Evolutionary conservation across 2,113 vertebrate genomes (phyloP).

Genomic region (Archilochus colubris): DNA sequence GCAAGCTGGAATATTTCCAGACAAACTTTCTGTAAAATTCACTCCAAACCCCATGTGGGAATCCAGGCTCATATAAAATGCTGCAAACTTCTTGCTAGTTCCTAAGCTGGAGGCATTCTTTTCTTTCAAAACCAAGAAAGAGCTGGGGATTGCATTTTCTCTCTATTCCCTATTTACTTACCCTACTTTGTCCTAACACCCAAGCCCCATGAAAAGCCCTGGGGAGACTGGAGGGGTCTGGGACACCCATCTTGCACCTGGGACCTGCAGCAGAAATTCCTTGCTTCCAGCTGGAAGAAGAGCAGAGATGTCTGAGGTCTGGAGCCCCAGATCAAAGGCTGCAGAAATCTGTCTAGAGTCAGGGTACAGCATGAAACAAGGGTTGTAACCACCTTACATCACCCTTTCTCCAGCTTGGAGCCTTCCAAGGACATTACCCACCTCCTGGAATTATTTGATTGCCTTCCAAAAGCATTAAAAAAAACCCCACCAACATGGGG

Average conservation of each 20-base stretch:
- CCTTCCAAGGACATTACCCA: neutral
- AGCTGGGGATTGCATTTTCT: constrained; percentile 15
- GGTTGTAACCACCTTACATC: neutral
- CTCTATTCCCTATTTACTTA: neutral
- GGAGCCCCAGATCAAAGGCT: neutral
- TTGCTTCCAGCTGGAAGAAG: neutral
- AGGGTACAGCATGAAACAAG: fast-evolving
- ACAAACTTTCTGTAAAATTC: constrained; percentile 4
- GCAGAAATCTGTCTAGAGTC: neutral
- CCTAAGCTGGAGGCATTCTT: constrained; percentile 8
- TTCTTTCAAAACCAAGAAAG: neutral
- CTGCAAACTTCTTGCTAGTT: neutral
- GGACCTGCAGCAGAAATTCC: neutral
- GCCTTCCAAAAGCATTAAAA: neutral
- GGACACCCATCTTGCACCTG: neutral
- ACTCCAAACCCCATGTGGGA: neutral
- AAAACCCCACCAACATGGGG: neutral
- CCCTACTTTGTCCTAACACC: neutral
- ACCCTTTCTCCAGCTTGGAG: neutral
- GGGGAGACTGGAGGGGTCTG: neutral
- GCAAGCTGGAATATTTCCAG: constrained; percentile 13
- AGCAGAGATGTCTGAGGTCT: neutral
- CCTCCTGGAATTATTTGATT: neutral
- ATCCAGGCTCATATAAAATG: neutral
- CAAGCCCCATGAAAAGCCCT: neutral